These are phyloP conservation scores for Tribolium freemani DNA, from an alignment of 2,888 invertebrate genomes.

Conservation along the genomic window DNA sequence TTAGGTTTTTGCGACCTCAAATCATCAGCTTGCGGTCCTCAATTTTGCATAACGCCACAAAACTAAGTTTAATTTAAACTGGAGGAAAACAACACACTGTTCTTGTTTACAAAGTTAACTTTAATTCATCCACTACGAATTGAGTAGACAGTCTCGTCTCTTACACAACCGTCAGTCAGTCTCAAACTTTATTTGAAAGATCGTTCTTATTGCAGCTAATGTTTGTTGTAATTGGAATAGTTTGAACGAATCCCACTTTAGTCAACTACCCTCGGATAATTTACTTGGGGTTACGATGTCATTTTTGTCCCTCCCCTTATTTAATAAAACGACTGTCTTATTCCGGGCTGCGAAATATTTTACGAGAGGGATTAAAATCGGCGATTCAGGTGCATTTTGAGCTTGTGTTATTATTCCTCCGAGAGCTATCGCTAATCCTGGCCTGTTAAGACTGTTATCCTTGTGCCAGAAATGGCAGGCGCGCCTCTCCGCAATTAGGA, in stretches of 20 bases:
- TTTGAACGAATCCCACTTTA: conserved; percentile 21
- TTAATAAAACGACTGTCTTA: conserved; percentile 23
- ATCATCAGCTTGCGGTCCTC: background rate
- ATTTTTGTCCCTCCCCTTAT: conserved; percentile 3
- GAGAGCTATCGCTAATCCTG: conserved; percentile 40
- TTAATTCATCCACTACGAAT: conserved; percentile 27
- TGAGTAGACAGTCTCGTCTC: conserved; percentile 12
- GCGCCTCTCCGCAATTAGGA: conserved; percentile 31
- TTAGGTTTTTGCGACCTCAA: background rate
- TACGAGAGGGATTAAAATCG: conserved; percentile 32
- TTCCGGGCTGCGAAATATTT: conserved; percentile 2
- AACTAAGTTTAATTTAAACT: conserved; percentile 35
- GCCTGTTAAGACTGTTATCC: conserved; percentile 40
- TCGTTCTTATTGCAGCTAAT: conserved; percentile 32
- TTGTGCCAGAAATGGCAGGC: conserved; percentile 19
- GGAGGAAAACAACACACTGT: conserved; percentile 35
- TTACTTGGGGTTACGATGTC: background rate
- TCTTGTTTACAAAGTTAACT: conserved; percentile 35
- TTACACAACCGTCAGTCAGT: conserved; percentile 17
- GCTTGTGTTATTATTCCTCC: conserved; percentile 32
- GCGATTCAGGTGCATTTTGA: conserved; percentile 42
- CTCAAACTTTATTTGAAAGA: conserved; percentile 31
- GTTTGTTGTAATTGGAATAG: conserved; percentile 40
- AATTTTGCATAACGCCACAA: conserved; percentile 16
- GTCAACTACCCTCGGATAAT: background rate